Evolutionary conservation across 2,797 vertebrate species (phyloP), one percentile per base, ranked within the genome.

Genomic region (Notolepis coatsorum): DNA sequence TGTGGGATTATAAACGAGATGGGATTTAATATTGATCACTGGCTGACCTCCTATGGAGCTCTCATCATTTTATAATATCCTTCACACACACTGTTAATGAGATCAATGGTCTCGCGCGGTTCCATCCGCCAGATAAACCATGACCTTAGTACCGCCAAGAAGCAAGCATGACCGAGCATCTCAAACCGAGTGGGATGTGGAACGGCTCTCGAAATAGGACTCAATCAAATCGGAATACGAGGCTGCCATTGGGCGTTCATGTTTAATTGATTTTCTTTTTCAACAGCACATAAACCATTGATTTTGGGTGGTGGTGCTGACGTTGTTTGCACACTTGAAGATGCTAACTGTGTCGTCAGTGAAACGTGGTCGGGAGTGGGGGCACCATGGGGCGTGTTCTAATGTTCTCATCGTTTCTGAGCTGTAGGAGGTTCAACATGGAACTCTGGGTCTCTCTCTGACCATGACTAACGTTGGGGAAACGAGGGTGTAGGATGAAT

Each of bases 21-120:
- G 80, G 87, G 85, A 90, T 92, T 92, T 91, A 84, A 82, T 84
- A 94, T 94, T 85, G 92, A 94, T 93, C 89, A 87, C 83, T 81
- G 47, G 68, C 90, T 91, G 89, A 90, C 92, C 91, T 91, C 90
- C 86, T 80, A 84, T 88, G 89, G 90, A 87, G 84, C 84, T 81
- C 84, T 90, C 90, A 93, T 93, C 88, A 87, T 89, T 89, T 86
- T 82, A 84, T 88, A 85, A 92, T 91, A 90, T 89, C 89, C 72
- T 87, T 77, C 87, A 84, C 80, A 81, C 75, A 82, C 61, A 52
- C 65, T 64, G 65, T 76, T 93, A 92, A 92, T 91, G 81, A 85
- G 87, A 91, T 92, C 86, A 88, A 86, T 84, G 65, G 25, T 52
- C 78, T 86, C 76, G 79, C 56, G 77, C 68, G 52, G 80, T 80